These are phyloP conservation scores for Pterocles orientalis DNA, from an alignment of 2,113 vertebrate species.

Conservation along the genomic window DNA sequence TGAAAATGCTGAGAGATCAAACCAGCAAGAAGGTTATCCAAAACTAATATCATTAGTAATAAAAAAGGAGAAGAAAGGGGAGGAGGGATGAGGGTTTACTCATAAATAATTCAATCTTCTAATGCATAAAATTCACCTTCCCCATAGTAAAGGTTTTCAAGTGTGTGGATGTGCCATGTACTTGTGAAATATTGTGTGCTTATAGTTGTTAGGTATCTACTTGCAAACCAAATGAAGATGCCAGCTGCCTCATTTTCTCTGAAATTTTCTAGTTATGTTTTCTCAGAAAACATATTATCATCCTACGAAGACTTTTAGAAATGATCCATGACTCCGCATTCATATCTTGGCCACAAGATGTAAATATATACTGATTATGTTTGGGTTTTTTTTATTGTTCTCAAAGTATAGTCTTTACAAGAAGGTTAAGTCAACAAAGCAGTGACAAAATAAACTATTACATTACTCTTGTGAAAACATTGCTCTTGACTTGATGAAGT, in stretches of 20 bases:
- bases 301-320: not conserved
- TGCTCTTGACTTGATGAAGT: not conserved
- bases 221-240: not conserved
- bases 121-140: not conserved
- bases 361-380: not conserved
- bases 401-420: not conserved
- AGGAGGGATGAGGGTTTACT: not conserved
- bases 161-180: not conserved
- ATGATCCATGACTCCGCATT: not conserved
- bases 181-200: not conserved
- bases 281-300: not conserved
- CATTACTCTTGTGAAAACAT: not conserved
- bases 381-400: not conserved
- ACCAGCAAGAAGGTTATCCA: not conserved
- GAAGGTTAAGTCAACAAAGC: not conserved
- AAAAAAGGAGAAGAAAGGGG: not conserved
- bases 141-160: not conserved
- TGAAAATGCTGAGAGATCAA: not conserved
- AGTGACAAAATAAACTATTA: not conserved
- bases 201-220: not conserved
- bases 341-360: not conserved
- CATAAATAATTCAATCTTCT: no score
- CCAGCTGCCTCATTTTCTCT: not conserved
- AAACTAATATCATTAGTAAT: not conserved
- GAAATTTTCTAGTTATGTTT: not conserved